Evolutionary conservation across 2,797 vertebrate genomes (phyloP).

Genomic region (Sandelia bainsii): DNA sequence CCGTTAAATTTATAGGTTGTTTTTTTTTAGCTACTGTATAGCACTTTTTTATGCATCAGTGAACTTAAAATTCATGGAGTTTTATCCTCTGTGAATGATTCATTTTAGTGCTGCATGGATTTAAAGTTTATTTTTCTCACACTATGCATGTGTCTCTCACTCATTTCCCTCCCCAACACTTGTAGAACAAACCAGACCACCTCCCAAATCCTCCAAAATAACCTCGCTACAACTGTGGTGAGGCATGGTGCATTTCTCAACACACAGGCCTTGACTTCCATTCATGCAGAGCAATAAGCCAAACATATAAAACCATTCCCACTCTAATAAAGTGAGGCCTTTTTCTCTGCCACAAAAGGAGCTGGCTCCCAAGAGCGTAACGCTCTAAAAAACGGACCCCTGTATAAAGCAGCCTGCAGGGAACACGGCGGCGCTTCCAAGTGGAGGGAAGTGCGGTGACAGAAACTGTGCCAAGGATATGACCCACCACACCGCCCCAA

Average conservation of each 20-base stretch:
- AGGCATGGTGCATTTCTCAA: conserved; percentile 66
- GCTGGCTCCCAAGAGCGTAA: conserved; percentile 68
- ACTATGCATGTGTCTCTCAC: conserved; percentile 35
- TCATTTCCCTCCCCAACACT: conserved; percentile 31
- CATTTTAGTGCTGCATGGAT: conserved; percentile 27
- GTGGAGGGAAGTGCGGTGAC: conserved; percentile 61
- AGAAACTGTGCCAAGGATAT: conserved; percentile 56
- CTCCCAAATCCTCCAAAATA: conserved; percentile 71
- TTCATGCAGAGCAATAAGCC: conserved; percentile 78
- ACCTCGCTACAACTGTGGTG: conserved; percentile 67
- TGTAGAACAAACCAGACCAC: conserved; percentile 71
- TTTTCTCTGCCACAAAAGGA: conserved; percentile 77
- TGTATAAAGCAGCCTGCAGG: conserved; percentile 72
- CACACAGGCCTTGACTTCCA: conserved; percentile 74
- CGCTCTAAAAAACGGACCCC: conserved; percentile 57
- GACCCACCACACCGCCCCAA: conserved; percentile 46
- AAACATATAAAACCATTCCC: conserved; percentile 81
- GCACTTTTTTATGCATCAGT: conserved; percentile 55
- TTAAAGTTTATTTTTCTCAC: conserved; percentile 46
- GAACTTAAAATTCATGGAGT: conserved; percentile 32
- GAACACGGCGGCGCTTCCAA: conserved; percentile 56
- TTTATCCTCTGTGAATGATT: conserved; percentile 50
- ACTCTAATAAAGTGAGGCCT: conserved; percentile 74
- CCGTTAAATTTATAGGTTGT: conserved; percentile 57
- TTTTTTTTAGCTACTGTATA: conserved; percentile 56